Evolutionary conservation across 2,888 invertebrate species (phyloP), one percentile per base, ranked within the genome.

Genomic region (Ennomos fuscantarius): DNA sequence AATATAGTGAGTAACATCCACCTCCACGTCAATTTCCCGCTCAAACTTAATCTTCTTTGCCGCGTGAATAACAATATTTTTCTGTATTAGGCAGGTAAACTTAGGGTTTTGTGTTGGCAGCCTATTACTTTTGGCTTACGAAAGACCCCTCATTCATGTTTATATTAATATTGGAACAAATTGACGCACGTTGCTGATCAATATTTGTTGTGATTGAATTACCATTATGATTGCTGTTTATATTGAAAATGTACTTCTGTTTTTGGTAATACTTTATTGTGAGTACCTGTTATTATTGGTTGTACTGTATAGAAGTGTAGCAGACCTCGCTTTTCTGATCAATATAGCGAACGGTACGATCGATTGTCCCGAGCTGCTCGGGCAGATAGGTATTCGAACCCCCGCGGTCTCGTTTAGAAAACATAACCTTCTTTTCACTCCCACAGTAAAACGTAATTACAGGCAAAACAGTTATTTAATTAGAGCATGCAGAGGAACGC

Each of bases 21-120:
- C 64, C 63, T 47, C 60, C 37, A 43, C 55, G 49, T 57, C 70
- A 72, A 74, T 74, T 74, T 72, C 69, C 69, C 66, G 69, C 71
- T 62, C 68, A 63, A 73, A 76, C 78, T 78, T 81, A 79, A 81
- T 82, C 70, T 78, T 69, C 68, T 75, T 78, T 73, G 68, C 68
- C 66, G 69, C 66, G 69, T 69, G 67, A 69, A 72, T 72, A 77
- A 63, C 62, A 78, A 71, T 73, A 70, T 70, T 72, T 76, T 70
- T 67, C 45, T 65, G 44, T 64, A 66, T 65, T 61, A 63, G 54
- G 50, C 41, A 61, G 56, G 56, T 57, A 63, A 61, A 62, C 59
- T 62, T 59, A 48, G 42, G 49, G 46, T 51, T 54, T 53, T 60
- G 47, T 62, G 51, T 42, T 39, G 41, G 40, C 63, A 63, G 65